Percentiles rank a stretch among this genome's conserved stretches.
phyloP scores from a whole-genome alignment of 2,113 vertebrate genomes.

The Phainopepla nitens region DNA sequence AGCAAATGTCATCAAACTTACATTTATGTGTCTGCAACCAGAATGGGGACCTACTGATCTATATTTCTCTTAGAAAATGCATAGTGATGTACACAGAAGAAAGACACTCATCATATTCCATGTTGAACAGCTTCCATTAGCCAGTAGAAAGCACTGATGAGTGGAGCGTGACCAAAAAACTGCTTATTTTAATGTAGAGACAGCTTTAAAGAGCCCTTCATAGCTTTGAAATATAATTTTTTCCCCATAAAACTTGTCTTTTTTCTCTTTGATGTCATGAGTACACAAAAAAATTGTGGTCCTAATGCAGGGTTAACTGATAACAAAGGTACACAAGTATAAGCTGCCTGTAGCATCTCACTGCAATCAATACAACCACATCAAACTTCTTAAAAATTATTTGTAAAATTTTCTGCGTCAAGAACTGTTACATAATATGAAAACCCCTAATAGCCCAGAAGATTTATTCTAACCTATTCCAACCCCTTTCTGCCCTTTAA shows the following conservation, averaged over 20 bases:
- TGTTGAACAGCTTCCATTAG: neutral
- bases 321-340: neutral
- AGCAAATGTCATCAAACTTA: neutral
- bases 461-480: neutral
- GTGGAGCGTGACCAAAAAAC: neutral
- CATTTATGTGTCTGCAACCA: neutral
- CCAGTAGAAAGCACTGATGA: neutral
- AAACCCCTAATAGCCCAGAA: neutral
- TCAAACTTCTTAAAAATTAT: accelerated
- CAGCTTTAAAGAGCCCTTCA: neutral
- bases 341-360: neutral
- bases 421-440: neutral
- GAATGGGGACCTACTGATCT: neutral
- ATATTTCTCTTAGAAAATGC: neutral
- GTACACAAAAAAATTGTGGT: neutral
- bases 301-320: neutral
- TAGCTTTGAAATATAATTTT: neutral
- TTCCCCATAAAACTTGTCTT: neutral
- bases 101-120: neutral
- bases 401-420: neutral
- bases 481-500: neutral
- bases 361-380: neutral
- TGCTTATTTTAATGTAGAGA: neutral
- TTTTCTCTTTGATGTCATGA: neutral
- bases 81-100: neutral